Percentiles rank a stretch among this genome's conserved stretches.
phyloP scores from a whole-genome alignment of 1,140 invertebrate genomes.

The Sminthurides bifidus region DNA sequence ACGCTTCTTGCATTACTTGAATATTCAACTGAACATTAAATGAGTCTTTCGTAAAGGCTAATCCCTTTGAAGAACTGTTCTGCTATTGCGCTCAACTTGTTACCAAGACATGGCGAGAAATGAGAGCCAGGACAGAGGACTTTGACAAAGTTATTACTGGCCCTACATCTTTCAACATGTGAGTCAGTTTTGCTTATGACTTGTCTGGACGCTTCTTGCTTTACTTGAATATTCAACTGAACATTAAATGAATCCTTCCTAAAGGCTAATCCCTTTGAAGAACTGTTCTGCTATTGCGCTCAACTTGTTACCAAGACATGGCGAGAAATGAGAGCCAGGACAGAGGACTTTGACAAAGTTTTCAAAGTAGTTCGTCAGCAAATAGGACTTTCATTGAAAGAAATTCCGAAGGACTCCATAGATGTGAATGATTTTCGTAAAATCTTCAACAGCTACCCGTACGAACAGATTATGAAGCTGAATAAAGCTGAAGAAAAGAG shows the following conservation, averaged over 20 bases:
- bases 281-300: conserved; percentile 88
- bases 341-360: conserved; percentile 88
- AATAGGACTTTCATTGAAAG: conserved; percentile 66
- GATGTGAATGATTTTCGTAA: conserved; percentile 51
- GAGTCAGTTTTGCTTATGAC: too few species aligned
- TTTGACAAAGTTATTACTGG: conserved; percentile 90
- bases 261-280: conserved; percentile 79
- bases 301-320: conserved; percentile 89
- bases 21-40: too few species aligned
- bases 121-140: conserved; percentile 89
- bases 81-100: conserved; percentile 81
- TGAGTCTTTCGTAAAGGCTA: conserved; percentile 54
- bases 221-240: too few species aligned
- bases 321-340: conserved; percentile 95
- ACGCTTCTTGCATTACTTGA: too few species aligned
- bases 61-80: conserved; percentile 91
- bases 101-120: conserved; percentile 97
- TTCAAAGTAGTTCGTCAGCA: conserved; percentile 87
- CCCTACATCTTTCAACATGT: too few species aligned
- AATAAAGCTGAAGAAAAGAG: too few species aligned
- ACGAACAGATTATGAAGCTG: conserved; percentile 74
- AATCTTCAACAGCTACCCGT: conserved; percentile 65
- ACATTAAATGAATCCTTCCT: too few species aligned
- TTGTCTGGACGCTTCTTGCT: too few species aligned
- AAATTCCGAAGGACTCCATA: too few species aligned